Base-by-base conservation (phyloP, 2,888 invertebrate species). In the Erebia ligea region DNA sequence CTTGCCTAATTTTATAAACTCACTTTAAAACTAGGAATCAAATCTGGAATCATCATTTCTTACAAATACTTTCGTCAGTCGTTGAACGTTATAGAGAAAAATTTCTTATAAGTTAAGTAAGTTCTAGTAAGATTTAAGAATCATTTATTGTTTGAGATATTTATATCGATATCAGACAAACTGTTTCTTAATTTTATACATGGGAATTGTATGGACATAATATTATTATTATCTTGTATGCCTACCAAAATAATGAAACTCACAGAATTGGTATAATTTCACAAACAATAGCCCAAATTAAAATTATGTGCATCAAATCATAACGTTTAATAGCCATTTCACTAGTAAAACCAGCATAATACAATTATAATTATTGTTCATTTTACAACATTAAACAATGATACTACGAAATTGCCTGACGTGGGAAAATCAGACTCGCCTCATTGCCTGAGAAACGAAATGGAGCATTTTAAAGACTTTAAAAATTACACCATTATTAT, bases 361-460 rank as follows among this genome's bases (percentile, higher is more conserved):
- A 68, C 68, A 70, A 74, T 72, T 72, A 74, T 72, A 74, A 72
- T 72, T 65, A 69, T 71, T 57, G 45, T 59, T 19, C 59, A 72
- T 73, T 73, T 67, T 59, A 73, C 65, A 62, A 68, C 65, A 50
- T 65, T 64, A 65, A 62, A 74, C 68, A 68, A 68, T 68, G 64
- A 65, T 67, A 71, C 57, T 11, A 59, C 67, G 19, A 71, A 71
- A 68, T 67, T 68, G 56, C 59, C 17, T 11, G 10, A 71, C 81
- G 84, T 85, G 84, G 81, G 84, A 84, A 83, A 58, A 72, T 74
- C 70, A 45, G 76, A 73, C 72, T 77, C 73, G 83, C 79, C 78
- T 82, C 83, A 86, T 84, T 83, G 83, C 84, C 64, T 84, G 81
- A 75, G 84, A 84, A 81, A 75, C 69, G 54, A 65, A 71, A 73